Evolutionary conservation across 1,140 invertebrate species (phyloP), one percentile per base, ranked within the genome.

Genomic region (Zaprionus capensis): DNA sequence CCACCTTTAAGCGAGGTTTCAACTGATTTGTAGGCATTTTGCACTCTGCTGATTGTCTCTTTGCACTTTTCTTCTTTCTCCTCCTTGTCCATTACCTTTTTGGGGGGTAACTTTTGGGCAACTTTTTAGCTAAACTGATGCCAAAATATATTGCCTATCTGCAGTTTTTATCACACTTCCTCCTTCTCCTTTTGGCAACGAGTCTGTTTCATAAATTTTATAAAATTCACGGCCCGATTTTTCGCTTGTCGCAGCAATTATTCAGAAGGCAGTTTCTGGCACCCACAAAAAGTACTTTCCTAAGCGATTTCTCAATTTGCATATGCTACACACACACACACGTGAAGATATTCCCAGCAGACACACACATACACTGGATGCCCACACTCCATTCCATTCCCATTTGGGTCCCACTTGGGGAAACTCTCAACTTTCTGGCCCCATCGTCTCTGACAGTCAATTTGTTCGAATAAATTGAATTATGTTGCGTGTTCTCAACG

Each of bases 391-490:
- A 49, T 56, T 64, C 6, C 44, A 51, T 59, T 62, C 59, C 26
- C 58, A 57, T 66, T 71, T 61, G 49, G 71, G 56, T 51, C 51
- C 69, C 78, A 68, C 76, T 71, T 78, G 74, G 70, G 57, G 36
- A 24, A 17, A 46, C 41, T 46, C 58, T 56, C 28, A 72, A 76
- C 62, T 73, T 68, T 77, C 70, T 70, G 73, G 70, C 76, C 70
- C 68, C 22, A 17, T 15, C 62, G 57, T 46, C 61, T 46, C 61
- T 83, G 85, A 66, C 84, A 87, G 81, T 87, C 84, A 87, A 88
- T 87, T 87, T 87, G 84, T 90, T 81, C 55, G 81, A 88, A 84
- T 90, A 87, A 87, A 87, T 90, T 87, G 84, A 87, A 87, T 87
- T 87, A 87, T 84, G 80, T 69, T 73, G 80, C 68, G 71, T 80